phyloP scores from a whole-genome alignment of 1,140 invertebrate genomes.

The Drosophila lini region DNA sequence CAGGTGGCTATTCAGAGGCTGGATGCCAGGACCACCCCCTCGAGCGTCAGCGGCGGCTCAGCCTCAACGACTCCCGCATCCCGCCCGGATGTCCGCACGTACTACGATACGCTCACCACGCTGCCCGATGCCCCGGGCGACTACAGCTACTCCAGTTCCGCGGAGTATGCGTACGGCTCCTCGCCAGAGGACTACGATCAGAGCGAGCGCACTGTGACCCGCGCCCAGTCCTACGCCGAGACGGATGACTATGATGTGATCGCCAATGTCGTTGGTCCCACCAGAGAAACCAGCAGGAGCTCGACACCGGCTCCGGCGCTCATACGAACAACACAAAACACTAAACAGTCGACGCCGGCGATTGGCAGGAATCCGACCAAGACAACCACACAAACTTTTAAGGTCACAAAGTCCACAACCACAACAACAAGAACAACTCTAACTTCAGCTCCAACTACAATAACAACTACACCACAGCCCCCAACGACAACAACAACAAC shows the following conservation, averaged over 20 bases:
- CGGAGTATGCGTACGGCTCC: slow-evolving; percentile 47
- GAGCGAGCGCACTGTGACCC: slow-evolving; percentile 31
- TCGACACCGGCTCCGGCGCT: slow-evolving; percentile 18
- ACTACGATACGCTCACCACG: slow-evolving; percentile 62
- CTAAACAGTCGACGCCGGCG: slow-evolving; percentile 21
- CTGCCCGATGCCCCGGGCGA: slow-evolving; percentile 21
- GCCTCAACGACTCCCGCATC: slow-evolving; percentile 40
- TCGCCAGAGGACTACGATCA: slow-evolving; percentile 52
- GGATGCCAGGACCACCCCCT: slow-evolving; percentile 25
- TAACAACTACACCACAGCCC: slow-evolving; percentile 32
- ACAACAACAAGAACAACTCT: slow-evolving; percentile 49
- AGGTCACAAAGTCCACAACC: slow-evolving; percentile 43
- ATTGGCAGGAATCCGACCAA: slow-evolving; percentile 42
- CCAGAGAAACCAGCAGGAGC: slow-evolving; percentile 3
- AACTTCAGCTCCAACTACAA: slow-evolving; percentile 56
- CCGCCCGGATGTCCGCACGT: slow-evolving; percentile 49
- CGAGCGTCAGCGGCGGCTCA: slow-evolving; percentile 7
- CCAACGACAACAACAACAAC: slow-evolving; percentile 58
- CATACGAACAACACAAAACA: slow-evolving; percentile 10
- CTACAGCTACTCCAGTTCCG: slow-evolving; percentile 62
- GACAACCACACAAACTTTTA: slow-evolving; percentile 43
- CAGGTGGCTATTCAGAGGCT: slow-evolving; percentile 64
- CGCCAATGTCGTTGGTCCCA: slow-evolving; percentile 47
- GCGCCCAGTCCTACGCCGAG: slow-evolving; percentile 10
- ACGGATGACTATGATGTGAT: slow-evolving; percentile 55